These are phyloP conservation scores for Drosophila parvula DNA, from an alignment of 1,140 invertebrate species.

Conservation along the genomic window DNA sequence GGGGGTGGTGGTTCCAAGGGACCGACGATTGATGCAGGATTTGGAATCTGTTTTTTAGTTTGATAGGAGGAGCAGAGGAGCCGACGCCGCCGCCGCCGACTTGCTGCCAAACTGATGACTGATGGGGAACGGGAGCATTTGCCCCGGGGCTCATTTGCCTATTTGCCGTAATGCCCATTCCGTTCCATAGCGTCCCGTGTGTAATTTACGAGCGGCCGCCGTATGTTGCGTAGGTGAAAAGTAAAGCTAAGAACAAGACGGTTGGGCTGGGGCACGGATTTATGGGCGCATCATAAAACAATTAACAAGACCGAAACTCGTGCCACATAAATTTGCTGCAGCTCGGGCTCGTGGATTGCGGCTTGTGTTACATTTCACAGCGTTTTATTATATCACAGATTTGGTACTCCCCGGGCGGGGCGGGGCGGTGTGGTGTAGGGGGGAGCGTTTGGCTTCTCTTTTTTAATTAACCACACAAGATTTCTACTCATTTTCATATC, in stretches of 20 bases:
- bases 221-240: slow-evolving; percentile 63
- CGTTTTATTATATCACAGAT: slow-evolving; percentile 62
- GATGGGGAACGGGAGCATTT: slow-evolving; percentile 44
- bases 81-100: no score
- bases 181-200: slow-evolving; percentile 39
- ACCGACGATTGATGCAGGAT: slow-evolving; percentile 70
- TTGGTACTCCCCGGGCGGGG: slow-evolving; percentile 7
- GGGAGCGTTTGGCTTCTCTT: slow-evolving; percentile 39
- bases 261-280: slow-evolving; percentile 59
- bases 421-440: no score
- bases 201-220: slow-evolving; percentile 69
- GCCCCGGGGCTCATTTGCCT: slow-evolving; percentile 64
- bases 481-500: slow-evolving; percentile 82
- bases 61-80: slow-evolving; percentile 30
- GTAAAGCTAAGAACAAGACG: slow-evolving; percentile 4
- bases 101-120: slow-evolving; percentile 38
- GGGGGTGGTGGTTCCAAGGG: not conserved
- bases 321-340: slow-evolving; percentile 78
- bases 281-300: slow-evolving; percentile 81
- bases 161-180: slow-evolving; percentile 65
- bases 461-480: slow-evolving; percentile 82
- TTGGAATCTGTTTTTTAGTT: slow-evolving; percentile 59
- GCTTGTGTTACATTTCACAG: slow-evolving; percentile 78
- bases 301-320: slow-evolving; percentile 80
- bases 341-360: slow-evolving; percentile 30